Evolutionary conservation across 1,140 invertebrate genomes (phyloP), one percentile per base, ranked within the genome.

Genomic region (Triops longicaudatus): DNA sequence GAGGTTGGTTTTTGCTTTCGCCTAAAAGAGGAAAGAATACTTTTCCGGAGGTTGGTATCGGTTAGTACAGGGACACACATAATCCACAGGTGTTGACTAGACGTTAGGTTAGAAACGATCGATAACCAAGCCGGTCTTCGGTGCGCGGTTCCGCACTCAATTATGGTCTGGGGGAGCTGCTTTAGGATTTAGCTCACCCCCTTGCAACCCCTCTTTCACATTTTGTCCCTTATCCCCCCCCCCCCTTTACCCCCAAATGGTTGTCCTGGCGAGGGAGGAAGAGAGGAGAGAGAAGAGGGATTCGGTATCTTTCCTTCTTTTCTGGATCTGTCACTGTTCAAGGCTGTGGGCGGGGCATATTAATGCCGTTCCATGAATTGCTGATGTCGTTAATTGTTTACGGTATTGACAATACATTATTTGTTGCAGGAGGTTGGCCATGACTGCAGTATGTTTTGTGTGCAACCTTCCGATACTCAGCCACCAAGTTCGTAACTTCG

Each of bases 401-500:
- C 31, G 31, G 31, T 37, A 37, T 37, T 37, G 7, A 37, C 31
- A 37, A 37, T 37, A 7, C 7, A 37, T 37, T 37, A 37, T 37
- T 37, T 37, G 31, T 37, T 37, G 7, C 31, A 37, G 31, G 31
- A 37, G 31, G 31, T 37, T 77, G 76, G 63, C 76, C 41, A 73
- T 41, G 71, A 31, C 63, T 41, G 71, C 71, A 22, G 78, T 96
- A 85, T 97, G 94, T 86, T 97, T 96, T 86, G 93, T 96, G 79
- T 97, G 95, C 90, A 95, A 96, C 85, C 88, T 96, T 81, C 94
- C 94, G 79, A 96, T 96, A 83, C 88, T 96, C 81, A 94, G 92
- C 78, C 93, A 96, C 86, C 94, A 96, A 74, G 78, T 73, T 28
- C 72, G 72, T 76, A 80, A 77, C 10, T 26, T 72, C 2, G n/a